phyloP scores from a whole-genome alignment of 2,113 vertebrate genomes.

The Serilophus lunatus region DNA sequence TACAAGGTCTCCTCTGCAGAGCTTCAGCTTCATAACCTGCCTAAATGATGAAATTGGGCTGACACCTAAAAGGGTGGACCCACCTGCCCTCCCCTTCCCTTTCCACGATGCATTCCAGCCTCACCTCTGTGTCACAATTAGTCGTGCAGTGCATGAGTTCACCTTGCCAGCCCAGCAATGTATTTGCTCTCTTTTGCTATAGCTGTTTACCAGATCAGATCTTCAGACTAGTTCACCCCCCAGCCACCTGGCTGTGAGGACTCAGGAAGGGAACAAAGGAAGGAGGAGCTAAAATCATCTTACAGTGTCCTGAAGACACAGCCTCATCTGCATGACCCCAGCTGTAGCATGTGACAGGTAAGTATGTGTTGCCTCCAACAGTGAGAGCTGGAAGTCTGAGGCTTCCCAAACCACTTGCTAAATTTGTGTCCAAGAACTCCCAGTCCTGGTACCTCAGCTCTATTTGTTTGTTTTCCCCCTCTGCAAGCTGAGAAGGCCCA shows the following conservation, averaged over 20 bases:
- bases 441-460: neutral
- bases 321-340: neutral
- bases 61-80: neutral
- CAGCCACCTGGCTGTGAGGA: neutral
- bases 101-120: neutral
- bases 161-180: neutral
- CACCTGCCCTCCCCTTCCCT: neutral
- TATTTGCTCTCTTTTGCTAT: neutral
- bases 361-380: neutral
- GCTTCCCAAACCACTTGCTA: neutral
- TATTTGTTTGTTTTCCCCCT: neutral
- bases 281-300: neutral
- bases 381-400: neutral
- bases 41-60: neutral
- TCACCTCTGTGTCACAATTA: neutral
- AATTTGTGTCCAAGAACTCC: neutral
- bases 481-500: neutral
- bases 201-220: neutral
- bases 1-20: neutral
- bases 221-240: neutral
- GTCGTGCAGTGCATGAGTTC: neutral
- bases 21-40: neutral
- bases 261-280: fast-evolving
- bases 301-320: neutral
- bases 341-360: neutral